A percentile compares a stretch with the other conserved stretches of the same genome.
These are phyloP conservation scores for Acipenser oxyrinchus DNA, from an alignment of 2,797 vertebrate genomes.

Conservation along the genomic window DNA sequence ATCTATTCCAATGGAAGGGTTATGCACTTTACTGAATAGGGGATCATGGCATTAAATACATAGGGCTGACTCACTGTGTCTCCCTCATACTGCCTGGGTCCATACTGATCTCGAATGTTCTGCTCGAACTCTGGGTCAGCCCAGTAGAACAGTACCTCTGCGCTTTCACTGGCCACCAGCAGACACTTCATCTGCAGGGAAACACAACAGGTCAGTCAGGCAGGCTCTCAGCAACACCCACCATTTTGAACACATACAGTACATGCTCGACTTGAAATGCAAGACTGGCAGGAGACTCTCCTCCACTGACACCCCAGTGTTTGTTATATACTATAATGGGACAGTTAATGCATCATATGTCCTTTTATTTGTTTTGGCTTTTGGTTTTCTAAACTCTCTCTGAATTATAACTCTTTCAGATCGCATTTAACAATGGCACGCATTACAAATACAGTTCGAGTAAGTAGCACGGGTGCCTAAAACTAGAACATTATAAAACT, in stretches of 20 bases:
- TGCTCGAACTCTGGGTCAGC: slow-evolving; percentile 75
- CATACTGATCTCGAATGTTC: slow-evolving; percentile 63
- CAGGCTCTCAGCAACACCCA: slow-evolving; percentile 8
- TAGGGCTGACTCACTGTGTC: slow-evolving; percentile 38
- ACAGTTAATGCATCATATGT: slow-evolving; percentile 8
- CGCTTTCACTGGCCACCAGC: slow-evolving; percentile 78
- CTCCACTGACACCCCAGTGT: slow-evolving; percentile 25
- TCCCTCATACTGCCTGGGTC: slow-evolving; percentile 50
- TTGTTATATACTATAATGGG: slow-evolving; percentile 37
- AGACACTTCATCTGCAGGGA: slow-evolving; percentile 73
- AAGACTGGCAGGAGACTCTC: neutral
- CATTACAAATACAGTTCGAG: too few relatives aligned
- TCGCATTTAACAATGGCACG: neutral
- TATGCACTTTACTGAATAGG: too few relatives aligned
- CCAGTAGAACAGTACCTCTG: slow-evolving; percentile 91
- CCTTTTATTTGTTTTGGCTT: slow-evolving; percentile 14
- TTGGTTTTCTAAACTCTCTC: slow-evolving; percentile 26
- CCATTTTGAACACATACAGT: neutral
- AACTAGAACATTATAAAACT: too few relatives aligned
- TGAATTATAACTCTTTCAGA: slow-evolving; percentile 5
- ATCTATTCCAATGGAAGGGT: too few relatives aligned
- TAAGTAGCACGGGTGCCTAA: too few relatives aligned
- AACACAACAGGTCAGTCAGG: neutral
- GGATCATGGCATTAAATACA: too few relatives aligned
- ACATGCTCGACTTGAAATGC: too few relatives aligned